A percentile compares a stretch with the other conserved stretches of the same genome.
Evolutionary conservation across 2,888 invertebrate species (phyloP).

Genomic region (Pseudoips prasinana): DNA sequence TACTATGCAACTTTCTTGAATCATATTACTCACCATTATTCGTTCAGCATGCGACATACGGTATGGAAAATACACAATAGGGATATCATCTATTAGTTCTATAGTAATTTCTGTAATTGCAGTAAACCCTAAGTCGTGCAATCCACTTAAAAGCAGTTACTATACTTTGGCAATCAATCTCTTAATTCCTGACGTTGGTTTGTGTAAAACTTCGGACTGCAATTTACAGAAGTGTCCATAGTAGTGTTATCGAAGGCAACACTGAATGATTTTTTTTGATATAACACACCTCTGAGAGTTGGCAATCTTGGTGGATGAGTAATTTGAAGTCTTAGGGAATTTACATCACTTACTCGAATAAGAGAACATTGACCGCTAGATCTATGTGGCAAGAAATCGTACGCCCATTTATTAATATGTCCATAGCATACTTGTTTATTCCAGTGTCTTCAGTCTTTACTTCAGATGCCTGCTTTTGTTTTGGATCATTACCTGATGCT

Average conservation of each 20-base stretch:
- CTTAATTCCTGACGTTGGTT: no score
- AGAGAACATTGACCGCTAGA: no score
- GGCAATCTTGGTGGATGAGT: no score
- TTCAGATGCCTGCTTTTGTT: neutral
- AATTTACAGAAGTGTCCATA: no score
- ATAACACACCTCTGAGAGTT: no score
- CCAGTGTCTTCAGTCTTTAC: neutral
- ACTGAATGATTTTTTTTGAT: neutral
- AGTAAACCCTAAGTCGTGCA: conserved; percentile 3
- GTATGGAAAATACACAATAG: conserved; percentile 7
- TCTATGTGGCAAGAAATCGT: neutral
- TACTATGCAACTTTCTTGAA: conserved; percentile 2
- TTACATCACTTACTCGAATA: neutral
- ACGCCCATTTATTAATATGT: neutral
- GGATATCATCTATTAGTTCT: conserved; percentile 1
- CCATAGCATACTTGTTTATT: neutral
- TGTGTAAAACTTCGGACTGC: no score
- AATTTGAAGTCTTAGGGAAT: no score
- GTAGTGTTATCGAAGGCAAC: no score
- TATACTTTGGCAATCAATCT: conserved; percentile 3
- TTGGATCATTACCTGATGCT: no score
- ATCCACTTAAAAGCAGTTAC: conserved; percentile 6
- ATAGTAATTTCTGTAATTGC: conserved; percentile 5
- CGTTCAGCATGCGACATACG: conserved; percentile 3
- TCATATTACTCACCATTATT: conserved; percentile 2